Base-by-base conservation (phyloP, 2,888 invertebrate species). In the Lithophane leautieri region DNA sequence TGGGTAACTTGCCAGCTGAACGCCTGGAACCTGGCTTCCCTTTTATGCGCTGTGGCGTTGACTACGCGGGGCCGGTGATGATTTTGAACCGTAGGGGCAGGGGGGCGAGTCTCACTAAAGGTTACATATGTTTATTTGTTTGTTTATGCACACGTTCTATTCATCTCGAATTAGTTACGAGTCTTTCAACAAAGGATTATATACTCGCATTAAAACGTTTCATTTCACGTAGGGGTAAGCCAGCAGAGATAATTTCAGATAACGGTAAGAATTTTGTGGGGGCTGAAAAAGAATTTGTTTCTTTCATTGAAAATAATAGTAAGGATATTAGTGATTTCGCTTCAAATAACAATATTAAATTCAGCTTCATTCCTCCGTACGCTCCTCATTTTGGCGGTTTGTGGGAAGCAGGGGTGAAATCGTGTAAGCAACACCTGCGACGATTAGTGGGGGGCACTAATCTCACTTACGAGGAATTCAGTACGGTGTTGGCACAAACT, bases 1-100 rank as follows among this genome's bases (percentile, higher is more conserved):
- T 56, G 56, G 56, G 56, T n/a, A 56, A 56, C 56, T 56, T 56
- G 25, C 56, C 56, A 12, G 56, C 56, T n/a, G 56, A 56, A 25
- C 56, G 56, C n/a, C 25, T 56, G 12, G 56, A 56, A 56, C 25
- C 56, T 12, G 56, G 56, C 12, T 56, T 56, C 56, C 56, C 56
- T 56, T 56, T 56, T 14, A 56, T 47, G 47, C 47, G 47, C 47
- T 47, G 47, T 7, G 47, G 47, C 16, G 47, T 47, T 47, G 47
- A 47, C 47, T 47, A 47, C 47, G 47, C 47, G 1, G 47, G 47
- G 16, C 47, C 50, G 1, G 50, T 50, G 22, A 22, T 50, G 50
- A 50, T 22, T 50, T 19, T 50, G 22, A 50, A 3, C 52, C 52
- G 52, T 52, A 22, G 22, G 52, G 22, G 52, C 4, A 52, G 52